A percentile compares a stretch with the other conserved stretches of the same genome.
These are phyloP conservation scores for Ctenomys sociabilis DNA, from an alignment of 2,113 vertebrate genomes.

Conservation along the genomic window DNA sequence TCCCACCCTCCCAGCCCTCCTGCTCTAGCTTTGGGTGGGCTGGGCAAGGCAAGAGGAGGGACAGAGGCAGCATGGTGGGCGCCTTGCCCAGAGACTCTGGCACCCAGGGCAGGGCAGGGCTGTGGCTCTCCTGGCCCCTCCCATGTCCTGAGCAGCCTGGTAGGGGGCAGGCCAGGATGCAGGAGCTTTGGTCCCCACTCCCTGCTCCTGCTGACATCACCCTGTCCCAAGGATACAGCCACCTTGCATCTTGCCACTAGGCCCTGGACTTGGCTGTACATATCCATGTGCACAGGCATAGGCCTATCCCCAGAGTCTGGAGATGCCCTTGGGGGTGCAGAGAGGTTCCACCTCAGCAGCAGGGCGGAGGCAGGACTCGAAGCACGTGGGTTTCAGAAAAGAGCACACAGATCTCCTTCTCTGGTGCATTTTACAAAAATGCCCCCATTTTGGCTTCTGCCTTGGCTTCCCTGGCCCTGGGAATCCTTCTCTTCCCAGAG, in stretches of 20 bases:
- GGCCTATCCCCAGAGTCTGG: not conserved
- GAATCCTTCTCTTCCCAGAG: not conserved
- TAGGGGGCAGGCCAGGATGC: conserved; percentile 1
- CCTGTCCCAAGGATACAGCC: conserved; percentile 3
- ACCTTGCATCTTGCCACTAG: not conserved
- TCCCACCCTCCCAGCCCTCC: not conserved
- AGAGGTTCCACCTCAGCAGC: not conserved
- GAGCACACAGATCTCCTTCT: not conserved
- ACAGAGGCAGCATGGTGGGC: not conserved
- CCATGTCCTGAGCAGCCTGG: not conserved
- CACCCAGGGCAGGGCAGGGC: conserved; percentile 5
- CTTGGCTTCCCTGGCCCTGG: not conserved
- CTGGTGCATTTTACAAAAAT: conserved; percentile 15
- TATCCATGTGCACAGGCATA: not conserved
- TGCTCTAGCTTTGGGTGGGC: conserved; percentile 54
- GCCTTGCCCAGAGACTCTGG: conserved; percentile 34
- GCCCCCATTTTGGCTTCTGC: not conserved
- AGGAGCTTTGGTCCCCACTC: not conserved
- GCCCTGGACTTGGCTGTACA: not conserved
- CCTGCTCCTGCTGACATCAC: not conserved
- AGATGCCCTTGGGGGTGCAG: not conserved
- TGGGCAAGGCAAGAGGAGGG: not conserved
- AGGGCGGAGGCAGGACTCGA: not conserved
- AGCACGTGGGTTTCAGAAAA: not conserved
- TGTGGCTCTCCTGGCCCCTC: not conserved